Evolutionary conservation across 2,888 invertebrate species (phyloP).

Genomic region (Antheraea yamamai): DNA sequence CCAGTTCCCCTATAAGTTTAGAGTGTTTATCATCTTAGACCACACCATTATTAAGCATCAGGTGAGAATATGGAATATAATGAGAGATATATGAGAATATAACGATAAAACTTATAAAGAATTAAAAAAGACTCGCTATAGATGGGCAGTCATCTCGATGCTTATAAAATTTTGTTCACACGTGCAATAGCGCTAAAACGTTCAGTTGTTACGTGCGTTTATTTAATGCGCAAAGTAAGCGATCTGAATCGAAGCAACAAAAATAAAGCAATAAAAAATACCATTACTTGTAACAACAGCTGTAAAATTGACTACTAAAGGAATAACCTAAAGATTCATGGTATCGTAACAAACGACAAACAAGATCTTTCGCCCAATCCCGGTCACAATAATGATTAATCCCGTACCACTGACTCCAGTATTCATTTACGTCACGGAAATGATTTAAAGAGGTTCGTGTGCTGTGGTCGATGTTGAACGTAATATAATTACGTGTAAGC

Average conservation of each 20-base stretch:
- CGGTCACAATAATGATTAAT: constrained; percentile 37
- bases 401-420: constrained; percentile 40
- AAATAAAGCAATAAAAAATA: constrained; percentile 2
- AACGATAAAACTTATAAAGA: too few relatives aligned
- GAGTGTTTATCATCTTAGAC: too few relatives aligned
- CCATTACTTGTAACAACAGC: constrained; percentile 1
- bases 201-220: neutral
- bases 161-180: neutral
- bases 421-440: constrained; percentile 56
- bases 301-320: constrained; percentile 8
- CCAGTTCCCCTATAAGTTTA: too few relatives aligned
- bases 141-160: neutral
- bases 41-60: too few relatives aligned
- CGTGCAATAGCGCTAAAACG: neutral
- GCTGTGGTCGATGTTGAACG: constrained; percentile 54
- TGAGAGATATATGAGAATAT: too few relatives aligned
- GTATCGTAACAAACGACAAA: constrained; percentile 30
- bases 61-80: too few relatives aligned
- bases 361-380: constrained; percentile 28
- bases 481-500: constrained; percentile 74
- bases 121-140: neutral
- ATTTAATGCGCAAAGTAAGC: neutral
- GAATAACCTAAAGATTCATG: constrained; percentile 22
- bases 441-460: constrained; percentile 69
- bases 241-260: neutral